These are phyloP conservation scores for Poecilia gillii DNA, from an alignment of 2,797 vertebrate genomes.

Conservation along the genomic window DNA sequence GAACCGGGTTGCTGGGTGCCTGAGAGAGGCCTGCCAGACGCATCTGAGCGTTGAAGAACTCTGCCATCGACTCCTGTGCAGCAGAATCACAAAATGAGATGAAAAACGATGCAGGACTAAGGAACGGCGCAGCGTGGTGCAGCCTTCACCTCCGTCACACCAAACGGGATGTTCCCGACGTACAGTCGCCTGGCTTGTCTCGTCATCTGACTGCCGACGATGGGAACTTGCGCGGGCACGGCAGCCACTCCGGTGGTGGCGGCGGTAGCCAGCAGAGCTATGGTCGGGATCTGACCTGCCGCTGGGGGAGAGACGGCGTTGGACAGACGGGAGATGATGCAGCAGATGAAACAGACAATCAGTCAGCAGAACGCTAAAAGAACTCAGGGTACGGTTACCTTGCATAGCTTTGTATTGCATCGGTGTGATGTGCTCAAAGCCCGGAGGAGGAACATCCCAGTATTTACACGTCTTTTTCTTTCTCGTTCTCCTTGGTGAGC, in stretches of 20 bases:
- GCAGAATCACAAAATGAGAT: slow-evolving; percentile 4
- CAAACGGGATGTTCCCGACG: slow-evolving; percentile 84
- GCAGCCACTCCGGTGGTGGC: slow-evolving; percentile 70
- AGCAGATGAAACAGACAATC: not conserved
- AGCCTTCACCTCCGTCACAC: slow-evolving; percentile 77
- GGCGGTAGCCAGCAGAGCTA: slow-evolving; percentile 76
- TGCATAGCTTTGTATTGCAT: slow-evolving; percentile 85
- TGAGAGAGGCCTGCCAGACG: slow-evolving; percentile 80
- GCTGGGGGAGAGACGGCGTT: slow-evolving; percentile 47
- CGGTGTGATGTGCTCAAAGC: slow-evolving; percentile 82
- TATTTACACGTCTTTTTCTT: slow-evolving; percentile 80
- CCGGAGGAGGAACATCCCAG: slow-evolving; percentile 81
- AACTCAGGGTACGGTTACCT: slow-evolving; percentile 60
- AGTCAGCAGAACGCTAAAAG: too few species aligned
- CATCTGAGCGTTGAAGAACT: slow-evolving; percentile 87
- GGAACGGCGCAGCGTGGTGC: not conserved
- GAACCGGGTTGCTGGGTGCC: slow-evolving; percentile 80
- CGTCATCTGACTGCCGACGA: slow-evolving; percentile 83
- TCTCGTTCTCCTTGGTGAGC: slow-evolving; percentile 73
- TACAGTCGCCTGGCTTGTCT: slow-evolving; percentile 82
- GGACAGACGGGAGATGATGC: not conserved
- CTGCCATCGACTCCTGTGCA: slow-evolving; percentile 80
- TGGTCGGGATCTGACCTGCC: slow-evolving; percentile 81
- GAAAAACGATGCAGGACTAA: not conserved
- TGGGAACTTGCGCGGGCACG: slow-evolving; percentile 74